These are phyloP conservation scores for Hypanus sabinus DNA, from an alignment of 2,113 vertebrate species.

Conservation along the genomic window DNA sequence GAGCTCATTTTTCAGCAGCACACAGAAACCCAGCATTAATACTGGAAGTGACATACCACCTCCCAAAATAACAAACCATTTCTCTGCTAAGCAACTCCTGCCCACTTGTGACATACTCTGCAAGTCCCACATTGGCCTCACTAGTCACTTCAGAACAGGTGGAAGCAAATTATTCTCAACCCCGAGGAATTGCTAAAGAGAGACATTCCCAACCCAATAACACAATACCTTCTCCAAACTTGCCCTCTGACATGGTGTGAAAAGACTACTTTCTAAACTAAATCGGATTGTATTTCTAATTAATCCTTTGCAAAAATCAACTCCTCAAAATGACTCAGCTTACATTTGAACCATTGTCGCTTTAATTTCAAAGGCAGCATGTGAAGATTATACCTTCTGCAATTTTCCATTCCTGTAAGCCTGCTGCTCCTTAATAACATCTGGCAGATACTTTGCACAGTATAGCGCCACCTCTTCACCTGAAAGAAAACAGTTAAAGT, in stretches of 20 bases:
- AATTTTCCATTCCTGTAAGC: slow-evolving; percentile 92
- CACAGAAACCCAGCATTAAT: no score
- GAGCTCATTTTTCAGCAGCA: no score
- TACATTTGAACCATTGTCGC: not conserved
- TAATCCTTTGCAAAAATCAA: not conserved
- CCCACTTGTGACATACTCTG: no score
- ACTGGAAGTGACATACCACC: no score
- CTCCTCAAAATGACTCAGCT: not conserved
- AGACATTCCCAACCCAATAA: not conserved
- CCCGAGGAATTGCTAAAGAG: no score
- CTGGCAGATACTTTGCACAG: slow-evolving; percentile 95
- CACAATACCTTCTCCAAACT: not conserved
- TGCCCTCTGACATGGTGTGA: not conserved
- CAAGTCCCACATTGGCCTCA: no score
- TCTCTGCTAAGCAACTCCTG: no score
- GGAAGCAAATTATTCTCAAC: no score
- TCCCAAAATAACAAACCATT: no score
- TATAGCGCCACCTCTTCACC: slow-evolving; percentile 96
- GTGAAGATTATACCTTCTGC: slow-evolving; percentile 70
- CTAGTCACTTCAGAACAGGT: no score
- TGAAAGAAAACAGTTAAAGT: slow-evolving; percentile 47
- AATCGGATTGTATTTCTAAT: not conserved
- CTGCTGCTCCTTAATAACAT: slow-evolving; percentile 92
- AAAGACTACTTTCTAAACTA: not conserved
- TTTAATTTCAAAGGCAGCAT: not conserved